These are phyloP conservation scores for Mycteria americana DNA, from an alignment of 2,797 vertebrate genomes.

Conservation along the genomic window DNA sequence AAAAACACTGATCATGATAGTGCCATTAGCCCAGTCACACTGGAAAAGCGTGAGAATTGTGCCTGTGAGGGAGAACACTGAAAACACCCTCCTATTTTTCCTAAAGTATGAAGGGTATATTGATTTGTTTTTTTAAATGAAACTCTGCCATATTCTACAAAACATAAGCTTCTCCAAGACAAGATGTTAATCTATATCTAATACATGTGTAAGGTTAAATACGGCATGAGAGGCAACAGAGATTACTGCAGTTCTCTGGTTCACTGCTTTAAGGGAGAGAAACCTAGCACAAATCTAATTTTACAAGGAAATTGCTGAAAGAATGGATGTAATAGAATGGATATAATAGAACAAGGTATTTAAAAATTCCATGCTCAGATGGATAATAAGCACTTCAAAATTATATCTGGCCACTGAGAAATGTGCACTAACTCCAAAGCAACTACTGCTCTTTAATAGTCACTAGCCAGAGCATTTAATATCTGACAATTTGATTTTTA, in stretches of 20 bases:
- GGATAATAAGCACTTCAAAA: constrained; percentile 70
- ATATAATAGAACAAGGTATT: constrained; percentile 75
- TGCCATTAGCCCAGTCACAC: background rate
- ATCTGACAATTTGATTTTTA: constrained; percentile 68
- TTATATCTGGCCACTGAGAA: constrained; percentile 69
- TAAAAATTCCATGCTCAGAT: constrained; percentile 76
- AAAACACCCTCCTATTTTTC: constrained; percentile 5
- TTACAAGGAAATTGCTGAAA: constrained; percentile 76
- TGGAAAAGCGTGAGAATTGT: background rate
- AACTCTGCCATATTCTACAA: constrained; percentile 48
- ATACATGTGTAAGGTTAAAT: constrained; percentile 73
- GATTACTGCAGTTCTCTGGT: constrained; percentile 58
- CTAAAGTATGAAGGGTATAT: constrained; percentile 42
- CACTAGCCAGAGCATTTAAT: constrained; percentile 62
- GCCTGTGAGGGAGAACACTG: background rate
- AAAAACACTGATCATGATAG: background rate
- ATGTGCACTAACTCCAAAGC: constrained; percentile 54
- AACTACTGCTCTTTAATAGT: constrained; percentile 62
- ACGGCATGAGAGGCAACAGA: constrained; percentile 66
- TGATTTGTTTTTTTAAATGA: constrained; percentile 60
- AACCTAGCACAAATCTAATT: constrained; percentile 75
- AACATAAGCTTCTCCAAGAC: constrained; percentile 60
- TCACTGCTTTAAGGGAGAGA: constrained; percentile 68
- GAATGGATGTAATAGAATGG: constrained; percentile 71
- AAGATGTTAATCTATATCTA: constrained; percentile 75